phyloP scores from a whole-genome alignment of 2,113 vertebrate genomes.

The Halcyon senegalensis region DNA sequence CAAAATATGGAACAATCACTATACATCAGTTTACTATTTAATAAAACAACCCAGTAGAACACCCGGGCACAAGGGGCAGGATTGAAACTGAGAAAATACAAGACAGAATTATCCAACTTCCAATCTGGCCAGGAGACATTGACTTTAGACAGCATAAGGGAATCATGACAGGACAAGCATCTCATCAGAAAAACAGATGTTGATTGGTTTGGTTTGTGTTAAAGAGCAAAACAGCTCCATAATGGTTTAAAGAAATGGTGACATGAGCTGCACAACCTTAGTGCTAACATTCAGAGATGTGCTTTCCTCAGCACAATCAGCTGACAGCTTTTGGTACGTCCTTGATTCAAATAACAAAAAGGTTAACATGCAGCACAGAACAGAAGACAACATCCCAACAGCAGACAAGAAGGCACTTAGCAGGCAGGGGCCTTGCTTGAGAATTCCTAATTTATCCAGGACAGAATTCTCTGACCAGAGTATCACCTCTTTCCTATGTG shows the following conservation, averaged over 20 bases:
- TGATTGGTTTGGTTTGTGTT: not conserved
- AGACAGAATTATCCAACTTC: not conserved
- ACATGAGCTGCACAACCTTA: not conserved
- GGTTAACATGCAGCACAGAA: not conserved
- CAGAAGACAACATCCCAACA: not conserved
- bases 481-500: not conserved
- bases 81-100: not conserved
- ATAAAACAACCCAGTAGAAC: not conserved
- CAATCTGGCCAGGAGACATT: not conserved
- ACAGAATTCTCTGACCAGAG: not conserved
- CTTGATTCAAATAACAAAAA: not conserved
- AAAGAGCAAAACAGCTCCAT: not conserved
- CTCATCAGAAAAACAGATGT: not conserved
- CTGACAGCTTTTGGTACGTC: not conserved
- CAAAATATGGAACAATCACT: not conserved
- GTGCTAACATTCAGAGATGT: not conserved
- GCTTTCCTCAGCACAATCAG: not conserved
- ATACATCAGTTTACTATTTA: not conserved
- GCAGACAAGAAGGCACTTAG: not conserved
- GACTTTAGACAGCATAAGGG: not conserved
- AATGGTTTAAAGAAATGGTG: not conserved
- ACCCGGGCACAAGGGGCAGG: not conserved
- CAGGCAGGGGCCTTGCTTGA: not conserved
- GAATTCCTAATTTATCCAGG: not conserved
- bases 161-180: not conserved